A percentile compares a stretch with the other conserved stretches of the same genome.
Conservation (phyloP, 2,888 invertebrate species). For the Pristionchus arcanus region DNA sequence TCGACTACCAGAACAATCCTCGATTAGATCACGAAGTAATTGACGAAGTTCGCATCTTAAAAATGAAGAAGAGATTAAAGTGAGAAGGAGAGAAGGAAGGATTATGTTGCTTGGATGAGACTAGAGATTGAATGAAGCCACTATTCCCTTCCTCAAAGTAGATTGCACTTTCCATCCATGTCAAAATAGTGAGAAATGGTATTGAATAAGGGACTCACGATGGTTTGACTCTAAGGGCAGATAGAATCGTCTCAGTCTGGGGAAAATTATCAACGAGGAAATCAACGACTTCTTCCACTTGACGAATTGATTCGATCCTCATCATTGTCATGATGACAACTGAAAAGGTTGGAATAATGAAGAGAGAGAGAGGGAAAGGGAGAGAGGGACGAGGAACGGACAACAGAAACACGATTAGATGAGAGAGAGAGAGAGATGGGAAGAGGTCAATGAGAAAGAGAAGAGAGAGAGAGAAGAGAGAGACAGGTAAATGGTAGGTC, state of each 20-base stretch:
- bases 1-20: constrained; percentile 61
- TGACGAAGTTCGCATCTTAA: constrained; percentile 60
- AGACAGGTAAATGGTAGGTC: background rate
- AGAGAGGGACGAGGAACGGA: background rate
- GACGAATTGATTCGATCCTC: constrained; percentile 29
- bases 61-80: background rate
- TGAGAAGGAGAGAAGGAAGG: background rate
- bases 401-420: background rate
- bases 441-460: background rate
- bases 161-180: background rate
- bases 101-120: background rate
- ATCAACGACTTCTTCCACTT: constrained; percentile 47
- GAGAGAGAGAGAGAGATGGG: constrained; percentile 8
- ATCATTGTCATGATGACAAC: constrained; percentile 16
- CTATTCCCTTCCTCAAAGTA: background rate
- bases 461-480: background rate
- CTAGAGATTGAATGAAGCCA: background rate
- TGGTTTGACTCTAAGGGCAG: constrained; percentile 43
- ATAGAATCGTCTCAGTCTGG: constrained; percentile 31
- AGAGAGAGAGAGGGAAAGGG: background rate
- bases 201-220: constrained; percentile 38
- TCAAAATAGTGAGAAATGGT: background rate
- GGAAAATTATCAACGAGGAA: constrained; percentile 32
- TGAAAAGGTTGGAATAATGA: background rate
- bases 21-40: constrained; percentile 64